Evolutionary conservation across 2,797 vertebrate genomes (phyloP).

Genomic region (Chrosomus eos): DNA sequence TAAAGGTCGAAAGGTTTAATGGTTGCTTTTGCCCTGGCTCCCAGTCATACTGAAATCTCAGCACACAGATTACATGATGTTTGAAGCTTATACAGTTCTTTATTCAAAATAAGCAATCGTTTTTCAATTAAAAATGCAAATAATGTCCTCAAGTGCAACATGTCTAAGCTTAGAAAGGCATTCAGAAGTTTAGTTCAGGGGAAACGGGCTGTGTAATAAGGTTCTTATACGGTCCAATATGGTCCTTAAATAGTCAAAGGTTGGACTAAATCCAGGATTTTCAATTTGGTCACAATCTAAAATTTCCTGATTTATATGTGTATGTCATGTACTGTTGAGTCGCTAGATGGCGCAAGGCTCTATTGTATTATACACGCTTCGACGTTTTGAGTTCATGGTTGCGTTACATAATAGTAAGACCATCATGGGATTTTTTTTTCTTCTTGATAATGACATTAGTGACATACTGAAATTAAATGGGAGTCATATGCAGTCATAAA

Average conservation of each 20-base stretch:
- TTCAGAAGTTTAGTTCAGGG: not conserved
- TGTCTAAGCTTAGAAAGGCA: not conserved
- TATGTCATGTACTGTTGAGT: not conserved
- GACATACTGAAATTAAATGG: slow-evolving; percentile 14
- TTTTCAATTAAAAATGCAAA: not conserved
- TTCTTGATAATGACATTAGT: not conserved
- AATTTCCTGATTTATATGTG: not conserved
- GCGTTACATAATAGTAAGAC: slow-evolving; percentile 45
- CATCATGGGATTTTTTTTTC: slow-evolving; percentile 15
- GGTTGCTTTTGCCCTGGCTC: not conserved
- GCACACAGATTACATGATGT: not conserved
- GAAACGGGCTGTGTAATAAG: not conserved
- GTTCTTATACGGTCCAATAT: not conserved
- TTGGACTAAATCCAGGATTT: not conserved
- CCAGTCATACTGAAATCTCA: not conserved
- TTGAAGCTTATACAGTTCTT: not conserved
- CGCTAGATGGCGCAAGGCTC: slow-evolving; percentile 31
- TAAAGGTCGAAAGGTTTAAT: not conserved
- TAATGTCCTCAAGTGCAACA: not conserved
- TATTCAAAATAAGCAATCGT: not conserved
- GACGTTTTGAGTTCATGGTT: slow-evolving; percentile 1
- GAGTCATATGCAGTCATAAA: not conserved
- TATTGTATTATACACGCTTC: not conserved
- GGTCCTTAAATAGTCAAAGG: not conserved
- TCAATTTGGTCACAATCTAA: not conserved